Evolutionary conservation across 2,888 invertebrate genomes (phyloP), one percentile per base, ranked within the genome.

Genomic region (Apoda limacodes): DNA sequence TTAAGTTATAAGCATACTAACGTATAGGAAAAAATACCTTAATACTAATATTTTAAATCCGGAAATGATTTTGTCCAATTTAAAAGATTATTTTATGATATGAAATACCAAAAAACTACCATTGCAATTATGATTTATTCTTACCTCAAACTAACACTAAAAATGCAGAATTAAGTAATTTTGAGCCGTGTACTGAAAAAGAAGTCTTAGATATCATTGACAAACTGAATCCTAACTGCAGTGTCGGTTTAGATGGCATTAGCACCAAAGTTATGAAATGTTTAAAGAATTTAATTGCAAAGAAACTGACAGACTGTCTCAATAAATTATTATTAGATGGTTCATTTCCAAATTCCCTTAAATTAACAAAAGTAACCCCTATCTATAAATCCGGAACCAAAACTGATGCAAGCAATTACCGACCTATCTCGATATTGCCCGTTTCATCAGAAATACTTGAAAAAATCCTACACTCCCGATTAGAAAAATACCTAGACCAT

Each of bases 361-460:
- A 35, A 14, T 15, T 30, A 9, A 21, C 26, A 4, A 25, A 24
- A 20, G 25, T 28, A 13, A 22, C 20, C 9, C 30, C 29, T 10
- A 24, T 35, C 28, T 12, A 33, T 13, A 39, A 30, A 22, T 27
- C 20, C 28, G 37, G 30, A 1, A 2, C 14, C 9, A 32, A 32
- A 22, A 30, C 27, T 6, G 28, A 28, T 19, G 4, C 30, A 11
- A 17, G 30, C 1, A 35, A 34, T 3, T 36, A 32, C 22, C 22
- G 34, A n/a, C 30, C 35, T 1, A 30, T 37, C 2, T 34, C 32
- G 2, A 22, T 39, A 3, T 10, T 42, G 17, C 25, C 34, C 7
- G 23, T 25, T 4, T 6, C 34, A 7, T 26, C 30, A 14, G 27
- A 32, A 22, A 24, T 32, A 9, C 22, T 38, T 21, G 29, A 41